Percentiles rank a stretch among this genome's conserved stretches.
Conservation (phyloP, 2,888 invertebrate species). For the Leucophenga maculata region DNA sequence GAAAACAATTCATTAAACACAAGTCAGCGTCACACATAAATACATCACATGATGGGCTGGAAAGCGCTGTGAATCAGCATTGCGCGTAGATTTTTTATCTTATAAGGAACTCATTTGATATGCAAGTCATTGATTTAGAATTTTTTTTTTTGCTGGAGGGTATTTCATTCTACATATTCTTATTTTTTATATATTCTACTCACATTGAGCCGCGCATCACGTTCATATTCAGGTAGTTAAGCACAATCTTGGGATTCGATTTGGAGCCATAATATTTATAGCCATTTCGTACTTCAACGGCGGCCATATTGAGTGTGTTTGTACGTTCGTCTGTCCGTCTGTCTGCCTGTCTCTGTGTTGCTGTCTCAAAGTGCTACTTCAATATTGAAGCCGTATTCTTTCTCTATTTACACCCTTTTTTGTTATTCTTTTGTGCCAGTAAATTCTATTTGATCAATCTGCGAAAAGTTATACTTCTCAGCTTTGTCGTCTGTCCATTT, state of each 20-base stretch:
- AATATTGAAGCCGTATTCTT: not conserved
- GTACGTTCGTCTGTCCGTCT: not conserved
- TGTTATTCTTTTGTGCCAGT: slow-evolving; percentile 8
- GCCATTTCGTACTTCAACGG: slow-evolving; percentile 80
- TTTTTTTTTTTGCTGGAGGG: too few species aligned
- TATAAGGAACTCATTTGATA: slow-evolving; percentile 20
- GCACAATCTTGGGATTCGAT: slow-evolving; percentile 75
- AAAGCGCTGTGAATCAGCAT: not conserved
- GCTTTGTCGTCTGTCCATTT: slow-evolving; percentile 1
- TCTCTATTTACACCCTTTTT: slow-evolving; percentile 5
- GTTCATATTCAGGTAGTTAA: slow-evolving; percentile 81
- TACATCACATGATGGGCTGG: not conserved
- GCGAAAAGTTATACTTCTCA: not conserved
- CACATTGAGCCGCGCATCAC: slow-evolving; percentile 85
- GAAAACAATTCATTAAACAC: too few species aligned
- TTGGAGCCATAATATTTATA: slow-evolving; percentile 79
- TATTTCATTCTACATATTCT: not conserved
- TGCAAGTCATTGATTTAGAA: slow-evolving; percentile 1
- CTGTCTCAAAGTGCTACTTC: not conserved
- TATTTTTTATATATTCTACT: slow-evolving; percentile 72
- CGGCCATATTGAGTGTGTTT: slow-evolving; percentile 73
- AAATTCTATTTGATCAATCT: slow-evolving; percentile 26
- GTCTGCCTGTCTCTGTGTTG: not conserved
- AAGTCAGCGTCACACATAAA: not conserved
- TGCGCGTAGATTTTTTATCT: not conserved